Percentiles rank a stretch among this genome's conserved stretches.
Evolutionary conservation across 1,140 invertebrate genomes (phyloP).

Genomic region (Gonatopus flavifemur): DNA sequence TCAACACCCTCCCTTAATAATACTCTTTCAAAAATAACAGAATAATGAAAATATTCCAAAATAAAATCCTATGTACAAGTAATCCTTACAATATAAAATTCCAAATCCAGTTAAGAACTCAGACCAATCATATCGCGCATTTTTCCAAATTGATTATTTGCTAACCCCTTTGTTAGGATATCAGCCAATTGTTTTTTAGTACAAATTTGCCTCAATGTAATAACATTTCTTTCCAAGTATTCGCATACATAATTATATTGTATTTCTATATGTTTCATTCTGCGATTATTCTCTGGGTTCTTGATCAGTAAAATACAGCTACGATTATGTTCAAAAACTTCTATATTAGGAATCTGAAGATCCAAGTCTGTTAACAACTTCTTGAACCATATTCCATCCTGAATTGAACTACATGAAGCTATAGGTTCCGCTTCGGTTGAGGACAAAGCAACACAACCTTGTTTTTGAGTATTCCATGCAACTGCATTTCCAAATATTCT

Average conservation of each 20-base stretch:
- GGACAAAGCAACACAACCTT: conserved; percentile 31
- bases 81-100: too few species aligned
- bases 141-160: too few species aligned
- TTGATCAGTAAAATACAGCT: conserved; percentile 12
- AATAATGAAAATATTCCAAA: too few species aligned
- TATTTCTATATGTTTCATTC: too few species aligned
- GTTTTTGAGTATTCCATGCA: conserved; percentile 17
- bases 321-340: conserved; percentile 19
- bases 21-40: too few species aligned
- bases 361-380: conserved; percentile 18
- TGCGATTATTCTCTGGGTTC: too few species aligned
- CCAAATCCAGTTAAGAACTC: too few species aligned
- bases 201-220: conserved; percentile 6
- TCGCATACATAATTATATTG: conserved; percentile 22
- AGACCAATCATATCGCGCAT: too few species aligned
- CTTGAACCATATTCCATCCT: conserved; percentile 30
- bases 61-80: too few species aligned
- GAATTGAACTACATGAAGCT: conserved; percentile 12
- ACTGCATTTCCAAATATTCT: conserved; percentile 10
- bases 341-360: neutral
- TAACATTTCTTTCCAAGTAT: neutral
- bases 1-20: too few species aligned
- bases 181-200: conserved; percentile 21
- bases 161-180: conserved; percentile 23
- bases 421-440: conserved; percentile 41